Evolutionary conservation across 2,888 invertebrate species (phyloP).

Genomic region (Gasteruption jaculator): DNA sequence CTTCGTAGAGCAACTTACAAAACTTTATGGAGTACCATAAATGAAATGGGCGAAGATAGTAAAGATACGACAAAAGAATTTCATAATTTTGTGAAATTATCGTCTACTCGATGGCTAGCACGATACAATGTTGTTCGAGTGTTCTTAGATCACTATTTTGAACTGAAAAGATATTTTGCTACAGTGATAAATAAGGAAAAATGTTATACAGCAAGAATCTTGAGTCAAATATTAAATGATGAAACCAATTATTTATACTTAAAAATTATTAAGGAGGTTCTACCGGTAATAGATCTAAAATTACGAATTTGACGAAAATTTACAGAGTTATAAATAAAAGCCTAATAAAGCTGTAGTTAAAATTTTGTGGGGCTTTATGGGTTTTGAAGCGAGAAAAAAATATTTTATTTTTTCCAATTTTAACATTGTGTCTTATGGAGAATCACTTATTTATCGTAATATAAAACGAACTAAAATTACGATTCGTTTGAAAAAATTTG

Average conservation of each 20-base stretch:
- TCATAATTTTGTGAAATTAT: slow-evolving; percentile 22
- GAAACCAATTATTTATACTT: no score
- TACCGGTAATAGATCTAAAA: no score
- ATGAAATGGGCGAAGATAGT: slow-evolving; percentile 9
- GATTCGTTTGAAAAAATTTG: no score
- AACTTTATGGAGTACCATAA: slow-evolving; percentile 19
- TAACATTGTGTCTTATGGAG: no score
- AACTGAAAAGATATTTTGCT: slow-evolving; percentile 20
- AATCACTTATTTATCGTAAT: no score
- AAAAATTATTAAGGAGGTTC: slow-evolving; percentile 20
- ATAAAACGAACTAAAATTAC: no score
- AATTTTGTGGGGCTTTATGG: no score
- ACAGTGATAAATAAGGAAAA: slow-evolving; percentile 15
- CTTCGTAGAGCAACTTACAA: slow-evolving; percentile 22
- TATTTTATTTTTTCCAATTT: no score
- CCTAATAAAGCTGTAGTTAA: no score
- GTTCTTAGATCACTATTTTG: slow-evolving; percentile 22
- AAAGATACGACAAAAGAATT: slow-evolving; percentile 16
- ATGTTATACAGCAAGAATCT: slow-evolving; percentile 19
- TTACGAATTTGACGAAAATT: no score
- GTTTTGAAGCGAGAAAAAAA: no score
- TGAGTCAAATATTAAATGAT: slow-evolving; percentile 21
- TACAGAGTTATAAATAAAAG: no score
- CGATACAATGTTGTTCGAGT: slow-evolving; percentile 22
- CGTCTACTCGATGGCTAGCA: slow-evolving; percentile 24